These are phyloP conservation scores for Drosophila sp. DNA, from an alignment of 1,140 invertebrate species.

Conservation along the genomic window DNA sequence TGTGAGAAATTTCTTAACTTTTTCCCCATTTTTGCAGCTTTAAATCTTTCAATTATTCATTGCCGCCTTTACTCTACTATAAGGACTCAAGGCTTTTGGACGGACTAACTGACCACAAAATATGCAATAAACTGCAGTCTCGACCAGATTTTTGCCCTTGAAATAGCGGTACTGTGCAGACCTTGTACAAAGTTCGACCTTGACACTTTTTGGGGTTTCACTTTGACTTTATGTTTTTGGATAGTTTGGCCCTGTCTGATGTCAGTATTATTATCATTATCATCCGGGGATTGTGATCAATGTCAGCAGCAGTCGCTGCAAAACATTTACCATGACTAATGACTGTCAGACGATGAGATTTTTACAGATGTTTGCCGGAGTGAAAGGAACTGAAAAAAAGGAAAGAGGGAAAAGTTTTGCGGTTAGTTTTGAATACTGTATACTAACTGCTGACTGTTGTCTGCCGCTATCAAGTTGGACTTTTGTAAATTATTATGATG, in stretches of 20 bases:
- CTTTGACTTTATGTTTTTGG: conserved; percentile 25
- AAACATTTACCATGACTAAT: conserved; percentile 70
- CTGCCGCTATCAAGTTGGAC: conserved; percentile 29
- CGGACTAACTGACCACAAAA: conserved; percentile 29
- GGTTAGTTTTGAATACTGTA: conserved; percentile 21
- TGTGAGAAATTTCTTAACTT: not conserved
- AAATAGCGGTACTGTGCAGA: no score
- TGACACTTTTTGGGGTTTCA: conserved; percentile 35
- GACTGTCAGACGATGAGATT: conserved; percentile 72
- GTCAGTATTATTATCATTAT: conserved; percentile 57
- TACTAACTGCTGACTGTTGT: no score
- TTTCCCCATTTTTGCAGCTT: conserved; percentile 18
- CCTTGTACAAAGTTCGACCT: conserved; percentile 24
- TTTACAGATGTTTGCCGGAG: conserved; percentile 42
- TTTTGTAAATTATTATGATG: conserved; percentile 33
- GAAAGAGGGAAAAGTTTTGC: conserved; percentile 32
- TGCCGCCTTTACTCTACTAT: conserved; percentile 16
- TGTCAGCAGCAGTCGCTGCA: conserved; percentile 36
- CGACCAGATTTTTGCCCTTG: conserved; percentile 34
- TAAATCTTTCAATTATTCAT: conserved; percentile 38
- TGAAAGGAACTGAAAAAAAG: not conserved
- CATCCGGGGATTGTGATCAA: conserved; percentile 59
- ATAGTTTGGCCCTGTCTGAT: conserved; percentile 7
- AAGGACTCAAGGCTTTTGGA: conserved; percentile 24
- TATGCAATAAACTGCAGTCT: conserved; percentile 50